Evolutionary conservation across 2,888 invertebrate species (phyloP), one percentile per base, ranked within the genome.

Genomic region (Dicranocentrus wangi): DNA sequence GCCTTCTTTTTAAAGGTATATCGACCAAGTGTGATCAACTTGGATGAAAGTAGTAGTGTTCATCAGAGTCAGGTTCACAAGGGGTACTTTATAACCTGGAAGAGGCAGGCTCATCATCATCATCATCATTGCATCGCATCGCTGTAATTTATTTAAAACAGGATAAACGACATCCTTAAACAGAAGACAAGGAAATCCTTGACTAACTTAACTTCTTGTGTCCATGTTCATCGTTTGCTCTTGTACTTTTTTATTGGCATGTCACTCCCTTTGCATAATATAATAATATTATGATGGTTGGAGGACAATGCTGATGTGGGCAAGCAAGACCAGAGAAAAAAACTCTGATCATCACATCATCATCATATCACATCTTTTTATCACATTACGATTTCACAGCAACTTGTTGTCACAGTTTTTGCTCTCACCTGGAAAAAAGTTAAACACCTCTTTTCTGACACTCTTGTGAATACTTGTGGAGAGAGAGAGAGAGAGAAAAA

Each of bases 181-280:
- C 13, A 66, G 27, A 66, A 42, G 43, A 66, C 43, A 66, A 27
- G 25, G 66, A 65, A 69, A 69, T 47, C 43, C 25, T 51, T 69
- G 68, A 69, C n/a, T n/a, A 39, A 39, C 39, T 13, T 8, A 39
- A 39, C 39, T 39, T 39, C n/a, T n/a, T n/a, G n/a, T n/a, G n/a
- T 13, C 70, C 55, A 58, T 70, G 70, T 42, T 70, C 70, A 70
- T 70, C 42, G 66, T 72, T 68, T 65, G 66, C 71, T 65, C 79
- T 79, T 79, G 79, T 72, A 47, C 79, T 65, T 72, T 79, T 79
- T 79, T 79, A 79, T 79, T 79, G 72, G 72, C 79, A 79, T 72
- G 72, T 79, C 79, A 72, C 79, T 79, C 72, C 79, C 79, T 58
- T 65, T 55, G 58, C 66, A 65, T 60, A 66, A 71, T 58, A 65